A percentile compares a stretch with the other conserved stretches of the same genome.
Conservation (phyloP, 2,888 invertebrate genomes). For the Volucella bombylans region DNA sequence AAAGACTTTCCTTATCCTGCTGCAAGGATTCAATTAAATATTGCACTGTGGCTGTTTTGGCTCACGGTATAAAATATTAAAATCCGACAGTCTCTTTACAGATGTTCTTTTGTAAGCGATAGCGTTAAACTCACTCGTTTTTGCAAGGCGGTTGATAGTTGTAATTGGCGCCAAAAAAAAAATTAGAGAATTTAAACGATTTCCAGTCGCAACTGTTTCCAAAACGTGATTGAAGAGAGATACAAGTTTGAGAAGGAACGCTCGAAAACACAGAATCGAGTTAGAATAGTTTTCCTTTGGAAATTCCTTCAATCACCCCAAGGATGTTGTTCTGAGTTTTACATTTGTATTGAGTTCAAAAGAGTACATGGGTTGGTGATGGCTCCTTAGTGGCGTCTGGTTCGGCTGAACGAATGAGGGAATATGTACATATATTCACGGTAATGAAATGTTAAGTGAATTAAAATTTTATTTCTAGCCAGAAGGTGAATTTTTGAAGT, state of each 20-base stretch:
- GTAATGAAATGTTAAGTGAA: constrained; percentile 46
- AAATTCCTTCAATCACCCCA: constrained; percentile 20
- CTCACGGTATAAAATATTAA: background rate
- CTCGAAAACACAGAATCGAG: background rate
- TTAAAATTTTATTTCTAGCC: constrained; percentile 56
- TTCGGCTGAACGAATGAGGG: background rate
- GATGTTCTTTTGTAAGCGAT: background rate
- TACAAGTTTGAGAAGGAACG: background rate
- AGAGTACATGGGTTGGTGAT: background rate
- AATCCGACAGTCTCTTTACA: background rate
- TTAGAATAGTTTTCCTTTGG: constrained; percentile 43
- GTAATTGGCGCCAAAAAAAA: no score
- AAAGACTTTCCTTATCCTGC: constrained; percentile 1
- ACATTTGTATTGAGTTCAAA: constrained; percentile 61
- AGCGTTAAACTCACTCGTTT: no score
- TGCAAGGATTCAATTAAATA: constrained; percentile 29
- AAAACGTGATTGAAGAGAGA: constrained; percentile 57
- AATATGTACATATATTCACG: background rate
- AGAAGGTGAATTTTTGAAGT: constrained; percentile 40
- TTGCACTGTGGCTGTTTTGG: background rate
- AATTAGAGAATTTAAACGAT: constrained; percentile 2
- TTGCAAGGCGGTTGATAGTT: no score
- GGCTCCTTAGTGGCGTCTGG: background rate
- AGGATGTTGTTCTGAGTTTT: constrained; percentile 59
- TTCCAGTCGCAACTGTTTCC: background rate